A percentile compares a stretch with the other conserved stretches of the same genome.
phyloP scores from a whole-genome alignment of 1,140 invertebrate genomes.

The Microplitis demolitor region DNA sequence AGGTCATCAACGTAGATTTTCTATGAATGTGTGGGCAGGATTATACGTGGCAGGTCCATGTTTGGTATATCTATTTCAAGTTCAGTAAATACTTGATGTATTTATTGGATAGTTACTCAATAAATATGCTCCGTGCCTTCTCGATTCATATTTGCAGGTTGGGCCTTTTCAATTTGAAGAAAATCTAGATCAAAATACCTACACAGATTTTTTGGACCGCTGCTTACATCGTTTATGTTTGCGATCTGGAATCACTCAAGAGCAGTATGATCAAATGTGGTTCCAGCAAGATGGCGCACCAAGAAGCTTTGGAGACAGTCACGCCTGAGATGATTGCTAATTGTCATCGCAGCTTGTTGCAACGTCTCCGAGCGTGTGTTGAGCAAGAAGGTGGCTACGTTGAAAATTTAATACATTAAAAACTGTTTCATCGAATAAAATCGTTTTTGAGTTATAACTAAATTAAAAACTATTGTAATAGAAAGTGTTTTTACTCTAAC shows the following conservation, averaged over 20 bases:
- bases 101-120: neutral
- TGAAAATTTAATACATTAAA: neutral
- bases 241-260: slow-evolving; percentile 32
- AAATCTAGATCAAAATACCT: slow-evolving; percentile 38
- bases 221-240: slow-evolving; percentile 38
- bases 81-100: neutral
- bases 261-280: slow-evolving; percentile 36
- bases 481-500: too few relatives aligned
- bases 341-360: neutral
- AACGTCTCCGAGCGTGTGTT: neutral
- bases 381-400: neutral
- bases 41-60: slow-evolving; percentile 35
- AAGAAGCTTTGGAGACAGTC: neutral
- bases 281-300: slow-evolving; percentile 44
- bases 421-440: too few relatives aligned
- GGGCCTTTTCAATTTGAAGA: slow-evolving; percentile 44
- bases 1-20: slow-evolving; percentile 46
- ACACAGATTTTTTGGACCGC: slow-evolving; percentile 39
- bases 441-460: too few relatives aligned
- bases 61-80: slow-evolving; percentile 23
- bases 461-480: too few relatives aligned
- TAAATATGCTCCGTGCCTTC: neutral
- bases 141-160: slow-evolving; percentile 24
- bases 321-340: slow-evolving; percentile 15
- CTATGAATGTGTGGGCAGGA: slow-evolving; percentile 46